Evolutionary conservation across 2,113 vertebrate genomes (phyloP).

Genomic region (Cebus imitator): DNA sequence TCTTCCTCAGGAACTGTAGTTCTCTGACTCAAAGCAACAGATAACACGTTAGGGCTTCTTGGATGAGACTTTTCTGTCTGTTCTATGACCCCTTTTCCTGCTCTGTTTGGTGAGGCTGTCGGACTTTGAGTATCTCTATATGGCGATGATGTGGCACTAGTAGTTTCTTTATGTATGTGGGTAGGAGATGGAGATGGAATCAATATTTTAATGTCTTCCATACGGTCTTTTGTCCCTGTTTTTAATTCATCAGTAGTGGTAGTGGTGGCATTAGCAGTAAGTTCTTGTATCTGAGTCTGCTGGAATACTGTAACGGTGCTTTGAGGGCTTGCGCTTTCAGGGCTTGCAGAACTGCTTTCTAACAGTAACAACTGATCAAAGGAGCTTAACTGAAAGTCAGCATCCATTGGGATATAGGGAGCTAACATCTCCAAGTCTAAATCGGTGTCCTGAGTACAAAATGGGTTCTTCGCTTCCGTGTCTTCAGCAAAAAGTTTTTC

Average conservation of each 20-base stretch:
- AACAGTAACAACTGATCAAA: constrained; percentile 89
- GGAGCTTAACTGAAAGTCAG: constrained; percentile 95
- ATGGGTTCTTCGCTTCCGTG: constrained; percentile 93
- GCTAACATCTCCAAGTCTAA: constrained; percentile 98
- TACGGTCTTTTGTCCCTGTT: constrained; percentile 68
- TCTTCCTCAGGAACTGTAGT: constrained; percentile 87
- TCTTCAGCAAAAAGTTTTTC: constrained; percentile 99
- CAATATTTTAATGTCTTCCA: constrained; percentile 77
- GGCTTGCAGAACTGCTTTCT: constrained; percentile 83
- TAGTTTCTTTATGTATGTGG: constrained; percentile 77
- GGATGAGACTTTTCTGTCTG: constrained; percentile 83
- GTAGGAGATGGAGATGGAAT: constrained; percentile 84
- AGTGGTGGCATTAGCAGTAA: background rate
- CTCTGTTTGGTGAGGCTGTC: constrained; percentile 87
- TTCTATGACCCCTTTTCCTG: constrained; percentile 79
- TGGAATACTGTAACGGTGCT: constrained; percentile 75
- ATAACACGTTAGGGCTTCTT: constrained; percentile 81
- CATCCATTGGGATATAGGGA: constrained; percentile 98
- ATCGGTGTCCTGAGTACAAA: constrained; percentile 91
- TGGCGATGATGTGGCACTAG: constrained; percentile 83
- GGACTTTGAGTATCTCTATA: constrained; percentile 82
- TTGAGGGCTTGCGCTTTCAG: constrained; percentile 62
- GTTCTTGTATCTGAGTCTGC: constrained; percentile 68
- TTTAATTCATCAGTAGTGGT: constrained; percentile 75
- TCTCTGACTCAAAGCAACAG: constrained; percentile 87